phyloP scores from a whole-genome alignment of 2,797 vertebrate genomes.

The Gymnodraco acuticeps region DNA sequence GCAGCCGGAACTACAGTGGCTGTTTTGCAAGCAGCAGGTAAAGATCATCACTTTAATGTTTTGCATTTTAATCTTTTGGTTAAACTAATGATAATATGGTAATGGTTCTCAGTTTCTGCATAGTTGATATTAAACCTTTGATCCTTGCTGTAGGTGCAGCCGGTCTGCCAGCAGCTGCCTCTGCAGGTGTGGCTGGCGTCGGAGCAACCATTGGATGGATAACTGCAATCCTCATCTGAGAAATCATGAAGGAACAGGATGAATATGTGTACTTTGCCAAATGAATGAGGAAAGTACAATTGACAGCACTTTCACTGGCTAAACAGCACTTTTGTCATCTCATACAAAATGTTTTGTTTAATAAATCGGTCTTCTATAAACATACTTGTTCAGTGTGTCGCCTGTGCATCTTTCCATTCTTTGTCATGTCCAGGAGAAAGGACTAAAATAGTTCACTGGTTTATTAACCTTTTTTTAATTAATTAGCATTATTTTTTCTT shows the following conservation, averaged over 20 bases:
- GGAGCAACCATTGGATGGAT: slow-evolving; percentile 20
- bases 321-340: neutral
- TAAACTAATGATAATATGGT: too few species aligned
- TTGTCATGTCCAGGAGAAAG: neutral
- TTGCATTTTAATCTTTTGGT: too few species aligned
- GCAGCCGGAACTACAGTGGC: slow-evolving; percentile 63
- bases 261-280: neutral
- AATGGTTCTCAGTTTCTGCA: too few species aligned
- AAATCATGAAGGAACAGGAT: neutral
- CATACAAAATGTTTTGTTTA: neutral
- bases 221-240: neutral
- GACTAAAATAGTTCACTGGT: neutral
- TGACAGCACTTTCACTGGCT: too few species aligned
- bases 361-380: slow-evolving; percentile 1
- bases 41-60: too few species aligned
- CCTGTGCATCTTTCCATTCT: neutral
- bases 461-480: neutral
- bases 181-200: slow-evolving; percentile 16
- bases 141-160: slow-evolving; percentile 18
- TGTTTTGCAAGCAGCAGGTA: slow-evolving; percentile 65
- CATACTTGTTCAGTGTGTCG: neutral
- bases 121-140: neutral
- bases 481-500: neutral
- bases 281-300: neutral
- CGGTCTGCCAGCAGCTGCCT: slow-evolving; percentile 18